These are phyloP conservation scores for Trichopoda pennipes DNA, from an alignment of 2,888 invertebrate species.

Conservation along the genomic window DNA sequence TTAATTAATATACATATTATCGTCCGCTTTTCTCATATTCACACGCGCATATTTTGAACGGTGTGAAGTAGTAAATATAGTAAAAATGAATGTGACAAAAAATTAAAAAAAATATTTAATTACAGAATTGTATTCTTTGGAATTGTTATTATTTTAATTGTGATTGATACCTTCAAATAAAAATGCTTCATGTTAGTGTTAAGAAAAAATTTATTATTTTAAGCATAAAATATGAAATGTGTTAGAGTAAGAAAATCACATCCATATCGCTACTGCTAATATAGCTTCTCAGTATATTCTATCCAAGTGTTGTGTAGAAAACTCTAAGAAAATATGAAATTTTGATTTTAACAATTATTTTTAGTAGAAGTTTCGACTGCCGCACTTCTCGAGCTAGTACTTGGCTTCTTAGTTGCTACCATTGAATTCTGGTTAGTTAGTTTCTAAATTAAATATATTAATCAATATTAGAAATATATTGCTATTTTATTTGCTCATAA, in stretches of 20 bases:
- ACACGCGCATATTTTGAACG: conserved; percentile 88
- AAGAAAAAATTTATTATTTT: conserved; percentile 42
- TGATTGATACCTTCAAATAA: no score
- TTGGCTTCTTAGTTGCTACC: conserved; percentile 68
- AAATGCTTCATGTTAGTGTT: no score
- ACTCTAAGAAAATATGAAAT: conserved; percentile 83
- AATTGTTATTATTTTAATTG: no score
- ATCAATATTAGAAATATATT: no score
- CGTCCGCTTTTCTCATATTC: conserved; percentile 71
- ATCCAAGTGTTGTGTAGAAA: no score
- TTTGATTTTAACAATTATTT: conserved; percentile 82
- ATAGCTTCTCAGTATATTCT: no score
- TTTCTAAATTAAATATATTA: conserved; percentile 36
- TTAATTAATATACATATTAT: conserved; percentile 66
- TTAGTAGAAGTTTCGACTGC: conserved; percentile 72
- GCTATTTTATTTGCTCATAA: no score
- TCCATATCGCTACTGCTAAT: no score
- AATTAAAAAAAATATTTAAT: neutral
- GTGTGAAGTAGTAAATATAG: conserved; percentile 90
- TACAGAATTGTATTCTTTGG: no score
- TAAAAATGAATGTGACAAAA: conserved; percentile 81
- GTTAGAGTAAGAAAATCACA: no score
- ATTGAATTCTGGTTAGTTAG: conserved; percentile 72
- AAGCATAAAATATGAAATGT: no score
- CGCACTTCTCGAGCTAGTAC: conserved; percentile 58